Percentiles rank a stretch among this genome's conserved stretches.
Evolutionary conservation across 2,797 vertebrate species (phyloP).

Genomic region (Enteromius trimaculatus): DNA sequence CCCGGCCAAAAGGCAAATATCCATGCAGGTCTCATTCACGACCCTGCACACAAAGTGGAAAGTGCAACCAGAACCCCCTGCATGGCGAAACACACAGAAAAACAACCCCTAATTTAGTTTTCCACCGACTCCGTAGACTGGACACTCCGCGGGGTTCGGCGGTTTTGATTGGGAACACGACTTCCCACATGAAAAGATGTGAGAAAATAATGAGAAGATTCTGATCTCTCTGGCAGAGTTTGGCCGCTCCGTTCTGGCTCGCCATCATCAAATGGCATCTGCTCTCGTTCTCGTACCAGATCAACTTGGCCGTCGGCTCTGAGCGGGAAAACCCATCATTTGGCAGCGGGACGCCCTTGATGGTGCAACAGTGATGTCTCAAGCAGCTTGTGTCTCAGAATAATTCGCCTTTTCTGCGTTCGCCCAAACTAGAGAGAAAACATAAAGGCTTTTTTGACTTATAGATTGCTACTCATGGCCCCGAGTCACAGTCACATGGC

Average conservation of each 20-base stretch:
- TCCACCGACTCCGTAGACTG: conserved; percentile 34
- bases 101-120: conserved; percentile 55
- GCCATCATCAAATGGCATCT: conserved; percentile 59
- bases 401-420: conserved; percentile 24
- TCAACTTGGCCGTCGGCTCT: conserved; percentile 51
- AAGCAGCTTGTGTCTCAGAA: conserved; percentile 46
- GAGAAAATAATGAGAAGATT: conserved; percentile 61
- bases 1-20: conserved; percentile 42
- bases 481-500: conserved; percentile 19
- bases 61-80: conserved; percentile 25
- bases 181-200: conserved; percentile 56
- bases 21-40: conserved; percentile 33
- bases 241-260: conserved; percentile 45
- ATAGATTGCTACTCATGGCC: conserved; percentile 47
- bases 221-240: conserved; percentile 59
- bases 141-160: conserved; percentile 41
- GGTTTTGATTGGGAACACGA: conserved; percentile 55
- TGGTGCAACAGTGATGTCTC: conserved; percentile 55
- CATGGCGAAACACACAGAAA: conserved; percentile 17
- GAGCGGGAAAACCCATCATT: conserved; percentile 51
- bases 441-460: conserved; percentile 36
- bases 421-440: conserved; percentile 44
- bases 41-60: conserved; percentile 15
- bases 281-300: conserved; percentile 56
- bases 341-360: conserved; percentile 55